phyloP scores from a whole-genome alignment of 2,113 vertebrate genomes.

The Campylomormyrus tamandua region DNA sequence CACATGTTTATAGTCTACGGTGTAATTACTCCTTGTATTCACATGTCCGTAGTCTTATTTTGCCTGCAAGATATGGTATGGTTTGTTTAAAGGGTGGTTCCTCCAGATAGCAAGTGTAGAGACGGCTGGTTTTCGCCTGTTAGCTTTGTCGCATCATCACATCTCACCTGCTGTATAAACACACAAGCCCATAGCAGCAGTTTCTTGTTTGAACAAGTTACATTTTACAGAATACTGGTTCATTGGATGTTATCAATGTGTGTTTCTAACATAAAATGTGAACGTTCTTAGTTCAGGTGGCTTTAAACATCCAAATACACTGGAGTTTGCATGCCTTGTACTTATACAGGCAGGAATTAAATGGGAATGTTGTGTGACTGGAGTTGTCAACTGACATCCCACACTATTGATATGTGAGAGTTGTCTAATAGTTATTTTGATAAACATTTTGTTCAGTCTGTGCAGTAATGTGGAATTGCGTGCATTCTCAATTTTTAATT shows the following conservation, averaged over 20 bases:
- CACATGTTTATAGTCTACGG: background rate
- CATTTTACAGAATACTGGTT: background rate
- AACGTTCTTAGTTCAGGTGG: background rate
- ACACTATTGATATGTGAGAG: background rate
- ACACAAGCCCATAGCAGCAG: constrained; percentile 32
- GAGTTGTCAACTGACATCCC: background rate
- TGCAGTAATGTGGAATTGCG: background rate
- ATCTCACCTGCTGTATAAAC: constrained; percentile 28
- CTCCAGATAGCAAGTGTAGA: background rate
- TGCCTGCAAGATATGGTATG: background rate
- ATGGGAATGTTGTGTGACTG: background rate
- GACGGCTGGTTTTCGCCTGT: constrained; percentile 8
- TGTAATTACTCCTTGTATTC: background rate
- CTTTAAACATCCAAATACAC: background rate
- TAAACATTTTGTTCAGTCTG: background rate
- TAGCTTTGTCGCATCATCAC: constrained; percentile 20
- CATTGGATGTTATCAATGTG: background rate
- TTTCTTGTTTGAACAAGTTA: constrained; percentile 45
- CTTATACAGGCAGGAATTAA: background rate
- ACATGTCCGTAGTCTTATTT: background rate
- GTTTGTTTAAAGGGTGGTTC: constrained; percentile 9
- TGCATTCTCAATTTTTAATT: background rate
- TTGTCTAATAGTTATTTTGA: background rate
- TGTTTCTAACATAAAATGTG: background rate
- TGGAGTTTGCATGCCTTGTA: background rate